Conservation (phyloP, 2,113 vertebrate species). For the Zeus faber region DNA sequence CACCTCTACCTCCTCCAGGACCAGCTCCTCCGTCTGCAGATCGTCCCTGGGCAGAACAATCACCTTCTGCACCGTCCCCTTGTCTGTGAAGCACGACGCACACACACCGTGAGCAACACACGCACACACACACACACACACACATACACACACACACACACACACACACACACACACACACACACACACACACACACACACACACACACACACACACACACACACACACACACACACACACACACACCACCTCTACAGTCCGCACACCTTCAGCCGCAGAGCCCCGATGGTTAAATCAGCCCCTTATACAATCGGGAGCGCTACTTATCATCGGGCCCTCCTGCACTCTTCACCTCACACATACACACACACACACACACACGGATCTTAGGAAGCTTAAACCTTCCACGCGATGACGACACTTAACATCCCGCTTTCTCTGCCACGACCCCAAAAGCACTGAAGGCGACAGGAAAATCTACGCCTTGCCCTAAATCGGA, state of each 20-base stretch:
- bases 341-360: not conserved
- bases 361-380: not conserved
- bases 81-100: slow-evolving; percentile 76
- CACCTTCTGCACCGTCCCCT: slow-evolving; percentile 95
- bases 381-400: not conserved
- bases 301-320: not conserved
- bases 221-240: slow-evolving; percentile 1
- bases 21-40: slow-evolving; percentile 92
- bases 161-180: slow-evolving; percentile 25
- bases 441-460: not conserved
- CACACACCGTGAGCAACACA: not conserved
- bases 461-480: too few species aligned
- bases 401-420: not conserved
- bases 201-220: slow-evolving; percentile 21
- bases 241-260: not conserved
- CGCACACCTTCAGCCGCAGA: slow-evolving; percentile 18
- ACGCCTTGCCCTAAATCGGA: not conserved
- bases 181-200: not conserved
- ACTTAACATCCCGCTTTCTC: not conserved
- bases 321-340: too few species aligned
- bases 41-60: slow-evolving; percentile 95
- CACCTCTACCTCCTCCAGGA: slow-evolving; percentile 95
- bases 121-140: slow-evolving; percentile 16
- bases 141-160: slow-evolving; percentile 10
- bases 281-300: slow-evolving; percentile 18